Base-by-base conservation (phyloP, 2,888 invertebrate genomes). In the Galerucella calmariensis region DNA sequence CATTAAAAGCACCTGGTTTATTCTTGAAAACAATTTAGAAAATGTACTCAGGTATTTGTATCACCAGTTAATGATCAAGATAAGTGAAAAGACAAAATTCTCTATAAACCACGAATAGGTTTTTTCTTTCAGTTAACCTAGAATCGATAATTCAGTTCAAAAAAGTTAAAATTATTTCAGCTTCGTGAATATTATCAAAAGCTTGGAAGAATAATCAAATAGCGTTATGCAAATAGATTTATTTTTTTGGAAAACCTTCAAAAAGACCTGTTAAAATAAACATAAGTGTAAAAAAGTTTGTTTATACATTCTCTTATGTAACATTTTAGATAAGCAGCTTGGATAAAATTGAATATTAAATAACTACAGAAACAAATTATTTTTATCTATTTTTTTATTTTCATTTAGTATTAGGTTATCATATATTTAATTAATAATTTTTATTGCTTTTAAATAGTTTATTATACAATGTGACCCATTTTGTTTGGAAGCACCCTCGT, bases 1-100 rank as follows among this genome's bases (percentile, higher is more conserved):
- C 61, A 41, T 41, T 61, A 27, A 14, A n/a, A 9, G n/a, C 61
- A 61, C 61, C 61, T 61, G 61, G 61, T 61, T 61, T 61, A 61
- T 61, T 61, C 61, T 61, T 12, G 61, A 35, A 35, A 27, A 41
- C 8, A 14, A 35, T 61, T 61, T 59, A 10, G 20, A 20, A 59
- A 59, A 24, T 27, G 16, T 59, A 24, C 10, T 14, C 5, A 35
- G n/a, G 61, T 61, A 61, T 14, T 61, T 14, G 53, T 20, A 16
- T 53, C 3, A 16, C n/a, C 53, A 16, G 16, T 53, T 53, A 16
- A 16, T n/a, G n/a, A 46, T 46, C n/a, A n/a, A n/a, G 0, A 16
- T n/a, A 16, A 16, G 8, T 56, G 20, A 5, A 8, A 16, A 56
- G 9, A 56, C 2, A 10, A 16, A n/a, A 51, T 51, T 14, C 12